Conservation (phyloP, 2,797 vertebrate genomes). For the Decapterus maruadsi region DNA sequence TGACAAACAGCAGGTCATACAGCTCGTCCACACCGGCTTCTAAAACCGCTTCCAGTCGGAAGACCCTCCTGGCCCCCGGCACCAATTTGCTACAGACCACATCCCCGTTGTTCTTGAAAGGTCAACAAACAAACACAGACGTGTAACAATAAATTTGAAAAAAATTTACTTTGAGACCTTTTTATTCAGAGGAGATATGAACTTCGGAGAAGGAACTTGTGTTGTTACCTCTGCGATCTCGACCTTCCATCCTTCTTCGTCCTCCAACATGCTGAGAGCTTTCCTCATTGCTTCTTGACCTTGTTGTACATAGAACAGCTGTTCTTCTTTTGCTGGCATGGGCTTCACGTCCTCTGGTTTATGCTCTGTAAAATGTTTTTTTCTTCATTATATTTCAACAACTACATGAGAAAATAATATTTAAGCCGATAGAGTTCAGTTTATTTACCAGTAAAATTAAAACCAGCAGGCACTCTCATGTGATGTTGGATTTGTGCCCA, state of each 20-base stretch:
- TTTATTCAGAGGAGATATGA: neutral
- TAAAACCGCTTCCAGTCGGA: constrained; percentile 85
- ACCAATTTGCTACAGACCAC: constrained; percentile 83
- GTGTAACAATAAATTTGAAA: no score
- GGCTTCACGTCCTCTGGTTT: constrained; percentile 16
- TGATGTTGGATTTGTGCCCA: constrained; percentile 21
- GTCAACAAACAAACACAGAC: neutral
- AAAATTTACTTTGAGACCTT: rapidly evolving
- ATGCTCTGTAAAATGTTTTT: constrained; percentile 60
- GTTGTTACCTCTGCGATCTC: constrained; percentile 81
- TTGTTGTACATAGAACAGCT: constrained; percentile 74
- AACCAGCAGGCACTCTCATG: constrained; percentile 35
- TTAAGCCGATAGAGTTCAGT: neutral
- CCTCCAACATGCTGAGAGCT: constrained; percentile 83
- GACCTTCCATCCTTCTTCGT: constrained; percentile 78
- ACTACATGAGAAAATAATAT: neutral
- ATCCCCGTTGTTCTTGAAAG: constrained; percentile 78
- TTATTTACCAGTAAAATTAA: constrained; percentile 48
- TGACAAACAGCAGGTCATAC: constrained; percentile 84
- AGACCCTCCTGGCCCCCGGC: constrained; percentile 82
- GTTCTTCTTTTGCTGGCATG: constrained; percentile 54
- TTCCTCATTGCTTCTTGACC: constrained; percentile 80
- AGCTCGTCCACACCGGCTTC: constrained; percentile 78
- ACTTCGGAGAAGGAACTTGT: neutral
- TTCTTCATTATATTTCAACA: neutral